Conservation (phyloP, 2,888 invertebrate genomes). For the Cataglyphis albicans region DNA sequence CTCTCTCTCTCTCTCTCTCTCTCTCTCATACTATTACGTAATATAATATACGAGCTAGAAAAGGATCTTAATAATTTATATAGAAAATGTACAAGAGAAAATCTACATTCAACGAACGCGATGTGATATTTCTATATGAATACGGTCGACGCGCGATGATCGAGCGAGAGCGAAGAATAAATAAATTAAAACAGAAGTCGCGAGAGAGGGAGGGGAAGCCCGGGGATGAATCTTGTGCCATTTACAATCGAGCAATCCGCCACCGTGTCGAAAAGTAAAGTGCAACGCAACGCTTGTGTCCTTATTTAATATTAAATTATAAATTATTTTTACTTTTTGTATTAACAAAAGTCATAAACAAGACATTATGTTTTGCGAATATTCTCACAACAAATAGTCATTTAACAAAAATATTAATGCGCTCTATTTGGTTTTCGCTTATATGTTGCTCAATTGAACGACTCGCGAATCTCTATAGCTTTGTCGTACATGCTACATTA, state of each 20-base stretch:
- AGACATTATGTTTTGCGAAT: background rate
- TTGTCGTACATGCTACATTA: slow-evolving; percentile 5
- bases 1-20: slow-evolving; percentile 8
- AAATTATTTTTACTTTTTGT: background rate
- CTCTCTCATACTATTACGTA: slow-evolving; percentile 62
- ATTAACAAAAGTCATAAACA: background rate
- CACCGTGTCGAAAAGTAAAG: background rate
- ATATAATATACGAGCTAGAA: slow-evolving; percentile 77
- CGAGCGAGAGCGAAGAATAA: slow-evolving; percentile 74
- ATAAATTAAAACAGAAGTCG: slow-evolving; percentile 74
- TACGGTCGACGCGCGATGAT: slow-evolving; percentile 77
- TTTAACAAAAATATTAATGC: background rate
- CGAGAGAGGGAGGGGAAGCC: slow-evolving; percentile 65
- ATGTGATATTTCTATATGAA: slow-evolving; percentile 78
- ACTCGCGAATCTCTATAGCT: slow-evolving; percentile 17
- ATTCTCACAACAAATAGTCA: background rate
- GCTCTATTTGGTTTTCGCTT: background rate
- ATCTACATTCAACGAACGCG: slow-evolving; percentile 84
- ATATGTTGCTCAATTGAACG: background rate
- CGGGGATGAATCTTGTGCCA: slow-evolving; percentile 51
- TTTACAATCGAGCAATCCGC: slow-evolving; percentile 57
- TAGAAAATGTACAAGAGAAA: slow-evolving; percentile 85
- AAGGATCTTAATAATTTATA: slow-evolving; percentile 79
- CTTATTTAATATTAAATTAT: background rate
- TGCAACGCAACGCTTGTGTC: slow-evolving; percentile 17